Conservation (phyloP, 2,113 vertebrate species). For the Saccopteryx leptura region DNA sequence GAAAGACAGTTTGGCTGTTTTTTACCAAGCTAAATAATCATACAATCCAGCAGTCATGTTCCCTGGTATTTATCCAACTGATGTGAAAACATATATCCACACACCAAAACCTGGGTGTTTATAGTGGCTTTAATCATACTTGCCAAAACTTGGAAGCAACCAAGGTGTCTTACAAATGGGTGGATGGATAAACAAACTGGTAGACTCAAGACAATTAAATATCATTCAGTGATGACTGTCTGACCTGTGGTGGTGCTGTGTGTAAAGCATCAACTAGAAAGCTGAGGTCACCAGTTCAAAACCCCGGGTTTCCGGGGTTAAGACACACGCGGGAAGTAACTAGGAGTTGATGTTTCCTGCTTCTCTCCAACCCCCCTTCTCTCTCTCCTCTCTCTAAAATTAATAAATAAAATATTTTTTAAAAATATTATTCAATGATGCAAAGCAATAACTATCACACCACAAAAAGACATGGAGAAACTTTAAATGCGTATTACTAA, state of each 20-base stretch:
- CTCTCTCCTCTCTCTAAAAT: too few species aligned
- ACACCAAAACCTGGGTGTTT: not conserved
- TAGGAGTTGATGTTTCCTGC: too few species aligned
- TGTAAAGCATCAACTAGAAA: too few species aligned
- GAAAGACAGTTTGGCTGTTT: not conserved
- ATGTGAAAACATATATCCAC: not conserved
- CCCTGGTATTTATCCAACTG: not conserved
- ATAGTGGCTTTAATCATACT: not conserved
- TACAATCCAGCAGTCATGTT: not conserved
- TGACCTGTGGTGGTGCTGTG: too few species aligned
- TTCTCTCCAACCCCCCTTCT: too few species aligned
- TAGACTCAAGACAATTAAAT: not conserved
- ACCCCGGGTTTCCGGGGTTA: too few species aligned
- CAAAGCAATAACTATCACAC: not conserved
- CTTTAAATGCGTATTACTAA: not conserved
- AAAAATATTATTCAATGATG: slow-evolving; percentile 8
- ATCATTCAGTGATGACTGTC: not conserved
- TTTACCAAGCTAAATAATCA: not conserved
- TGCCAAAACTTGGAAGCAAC: not conserved
- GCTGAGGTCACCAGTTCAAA: too few species aligned
- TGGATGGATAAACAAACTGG: not conserved
- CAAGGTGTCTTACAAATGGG: not conserved
- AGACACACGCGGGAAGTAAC: too few species aligned
- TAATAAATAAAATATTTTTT: too few species aligned
- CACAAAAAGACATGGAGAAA: not conserved